Evolutionary conservation across 2,113 vertebrate species (phyloP), one percentile per base, ranked within the genome.

Genomic region (Calonectris borealis): DNA sequence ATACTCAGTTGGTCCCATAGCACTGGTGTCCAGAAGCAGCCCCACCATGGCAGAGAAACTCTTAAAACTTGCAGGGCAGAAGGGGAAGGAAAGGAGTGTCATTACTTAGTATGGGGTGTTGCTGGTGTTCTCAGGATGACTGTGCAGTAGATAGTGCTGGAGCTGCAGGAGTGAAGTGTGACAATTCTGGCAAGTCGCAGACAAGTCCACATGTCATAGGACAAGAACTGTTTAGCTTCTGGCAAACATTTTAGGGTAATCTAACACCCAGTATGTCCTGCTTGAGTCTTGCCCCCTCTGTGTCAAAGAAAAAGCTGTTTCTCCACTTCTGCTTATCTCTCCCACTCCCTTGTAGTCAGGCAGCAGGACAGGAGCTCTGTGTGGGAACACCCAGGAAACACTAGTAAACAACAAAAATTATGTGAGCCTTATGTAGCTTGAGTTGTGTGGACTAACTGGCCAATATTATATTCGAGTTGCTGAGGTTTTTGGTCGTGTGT

Each of bases 311-410:
- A 68, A 79, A 61, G 36, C 86, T 89, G 31, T 82, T 94, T 87
- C 38, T 55, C n/a, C 4, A 6, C n/a, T 91, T 71, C 6, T 51
- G 11, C 38, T 68, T 88, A 6, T 55, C 49, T 71, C 58, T 92
- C 66, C 68, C 85, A 94, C 36, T 15, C 21, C 49, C 10, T 16
- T 54, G 22, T 83, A 91, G 62, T 69, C 73, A 90, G 64, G 36
- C 88, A 94, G 73, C 54, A 73, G 81, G 72, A 76, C 57, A 42
- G 40, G 66, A 95, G 38, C 25, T 68, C 48, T 81, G 51, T 90
- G 83, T 91, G 72, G 83, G 72, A 94, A 83, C 68, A 94, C n/a
- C 40, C 62, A 88, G 85, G 71, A 91, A 94, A 68, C 36, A 36
- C 72, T 73, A 52, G 71, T 66, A 65, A 87, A 60, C 48, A 69